Percentiles rank a stretch among this genome's conserved stretches.
phyloP scores from a whole-genome alignment of 2,797 vertebrate species.

The Leontopithecus rosalia region DNA sequence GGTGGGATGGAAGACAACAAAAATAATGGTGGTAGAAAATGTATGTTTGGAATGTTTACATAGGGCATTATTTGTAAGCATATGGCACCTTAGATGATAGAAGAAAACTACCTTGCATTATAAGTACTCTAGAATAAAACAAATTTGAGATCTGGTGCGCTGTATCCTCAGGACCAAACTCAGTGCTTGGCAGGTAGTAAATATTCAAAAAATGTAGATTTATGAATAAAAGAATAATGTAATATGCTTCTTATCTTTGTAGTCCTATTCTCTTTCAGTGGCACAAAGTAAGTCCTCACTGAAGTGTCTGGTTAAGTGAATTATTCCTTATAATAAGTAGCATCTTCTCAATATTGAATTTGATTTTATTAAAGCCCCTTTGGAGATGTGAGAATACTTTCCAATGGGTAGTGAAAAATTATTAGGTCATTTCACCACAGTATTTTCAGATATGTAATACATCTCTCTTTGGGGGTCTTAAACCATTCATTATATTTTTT shows the following conservation, averaged over 20 bases:
- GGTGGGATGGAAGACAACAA: background rate
- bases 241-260: background rate
- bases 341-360: background rate
- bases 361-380: slow-evolving; percentile 6
- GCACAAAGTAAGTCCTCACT: background rate
- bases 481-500: background rate
- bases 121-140: background rate
- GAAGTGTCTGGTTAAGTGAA: background rate
- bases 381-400: background rate
- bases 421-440: background rate
- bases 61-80: background rate
- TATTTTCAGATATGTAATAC: background rate
- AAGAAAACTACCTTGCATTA: background rate
- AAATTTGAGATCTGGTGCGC: background rate
- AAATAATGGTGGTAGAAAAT: slow-evolving; percentile 2
- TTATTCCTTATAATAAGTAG: background rate
- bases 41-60: background rate
- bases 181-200: background rate
- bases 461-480: background rate
- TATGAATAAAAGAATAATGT: slow-evolving; percentile 7
- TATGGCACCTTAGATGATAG: background rate
- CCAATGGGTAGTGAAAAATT: background rate
- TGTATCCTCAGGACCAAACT: background rate
- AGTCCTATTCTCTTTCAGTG: background rate
- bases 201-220: background rate